phyloP scores from a whole-genome alignment of 2,888 invertebrate species.

The Tenthredo amoena region DNA sequence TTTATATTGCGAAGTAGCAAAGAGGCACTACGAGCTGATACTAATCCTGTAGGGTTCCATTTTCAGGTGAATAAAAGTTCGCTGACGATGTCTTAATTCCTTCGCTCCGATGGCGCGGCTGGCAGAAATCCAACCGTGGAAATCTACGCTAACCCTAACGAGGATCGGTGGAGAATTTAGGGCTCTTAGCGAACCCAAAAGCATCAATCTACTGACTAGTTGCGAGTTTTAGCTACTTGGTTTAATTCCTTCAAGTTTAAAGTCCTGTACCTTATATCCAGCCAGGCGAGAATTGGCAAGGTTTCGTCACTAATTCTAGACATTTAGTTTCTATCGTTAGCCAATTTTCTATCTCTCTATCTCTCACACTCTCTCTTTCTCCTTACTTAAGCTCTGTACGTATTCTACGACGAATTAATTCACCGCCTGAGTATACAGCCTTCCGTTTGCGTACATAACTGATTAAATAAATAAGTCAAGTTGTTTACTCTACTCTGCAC shows the following conservation, averaged over 20 bases:
- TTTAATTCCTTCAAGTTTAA: not conserved
- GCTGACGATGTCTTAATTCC: constrained; percentile 9
- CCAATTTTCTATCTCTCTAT: not conserved
- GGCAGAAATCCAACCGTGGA: not conserved
- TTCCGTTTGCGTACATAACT: constrained; percentile 7
- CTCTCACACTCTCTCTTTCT: not conserved
- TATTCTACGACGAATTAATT: constrained; percentile 19
- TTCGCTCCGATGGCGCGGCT: not conserved
- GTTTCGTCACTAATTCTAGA: constrained; percentile 26
- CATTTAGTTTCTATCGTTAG: not conserved
- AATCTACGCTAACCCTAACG: constrained; percentile 24
- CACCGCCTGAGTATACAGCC: not conserved
- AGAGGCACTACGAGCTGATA: no score
- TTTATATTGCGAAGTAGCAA: not conserved
- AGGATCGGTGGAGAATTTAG: not conserved
- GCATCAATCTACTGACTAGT: not conserved
- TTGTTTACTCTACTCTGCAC: not conserved
- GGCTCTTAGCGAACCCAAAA: not conserved
- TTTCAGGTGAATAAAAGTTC: constrained; percentile 18
- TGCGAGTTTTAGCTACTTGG: not conserved
- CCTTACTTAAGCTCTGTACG: not conserved
- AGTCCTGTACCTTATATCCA: not conserved
- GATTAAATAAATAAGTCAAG: constrained; percentile 13
- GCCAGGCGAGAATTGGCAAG: constrained; percentile 17
- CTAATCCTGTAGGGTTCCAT: not conserved